phyloP scores from a whole-genome alignment of 2,888 invertebrate genomes.

The Pheosia gnoma region DNA sequence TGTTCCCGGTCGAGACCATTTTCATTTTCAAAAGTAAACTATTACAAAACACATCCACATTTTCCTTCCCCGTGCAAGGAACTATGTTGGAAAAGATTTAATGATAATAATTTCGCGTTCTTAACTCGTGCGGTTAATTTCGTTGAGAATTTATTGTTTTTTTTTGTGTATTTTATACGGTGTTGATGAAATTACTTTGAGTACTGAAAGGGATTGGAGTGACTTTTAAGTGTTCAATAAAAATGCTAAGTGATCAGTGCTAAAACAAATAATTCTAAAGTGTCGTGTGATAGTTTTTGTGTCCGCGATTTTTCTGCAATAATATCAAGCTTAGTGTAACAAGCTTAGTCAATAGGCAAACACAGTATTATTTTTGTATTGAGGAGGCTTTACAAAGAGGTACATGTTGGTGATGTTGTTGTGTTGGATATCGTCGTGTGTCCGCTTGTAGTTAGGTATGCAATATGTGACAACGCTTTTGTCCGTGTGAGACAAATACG shows the following conservation, averaged over 20 bases:
- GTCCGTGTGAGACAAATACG: slow-evolving; percentile 66
- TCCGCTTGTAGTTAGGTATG: slow-evolving; percentile 73
- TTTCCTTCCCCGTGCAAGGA: slow-evolving; percentile 72
- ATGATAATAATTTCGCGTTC: slow-evolving; percentile 67
- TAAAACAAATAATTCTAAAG: slow-evolving; percentile 24
- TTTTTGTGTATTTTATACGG: slow-evolving; percentile 38
- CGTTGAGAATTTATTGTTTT: slow-evolving; percentile 61
- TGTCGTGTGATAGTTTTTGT: slow-evolving; percentile 27
- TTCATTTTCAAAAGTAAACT: slow-evolving; percentile 48
- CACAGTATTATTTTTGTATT: slow-evolving; percentile 51
- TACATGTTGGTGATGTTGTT: slow-evolving; percentile 70
- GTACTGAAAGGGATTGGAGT: slow-evolving; percentile 27
- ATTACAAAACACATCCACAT: slow-evolving; percentile 66
- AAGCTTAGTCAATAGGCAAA: slow-evolving; percentile 67
- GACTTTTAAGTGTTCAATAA: slow-evolving; percentile 43
- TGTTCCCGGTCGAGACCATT: slow-evolving; percentile 60
- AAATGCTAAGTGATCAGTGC: slow-evolving; percentile 36
- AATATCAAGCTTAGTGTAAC: slow-evolving; percentile 51
- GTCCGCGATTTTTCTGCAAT: slow-evolving; percentile 58
- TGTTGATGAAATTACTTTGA: slow-evolving; percentile 36
- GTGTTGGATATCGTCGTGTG: slow-evolving; percentile 80
- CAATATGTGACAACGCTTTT: slow-evolving; percentile 68
- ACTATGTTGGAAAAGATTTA: slow-evolving; percentile 56
- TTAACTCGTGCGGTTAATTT: slow-evolving; percentile 75
- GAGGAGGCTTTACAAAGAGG: slow-evolving; percentile 65